A percentile compares a stretch with the other conserved stretches of the same genome.
These are phyloP conservation scores for Aplysia californica DNA, from an alignment of 1,140 invertebrate species.

Conservation along the genomic window DNA sequence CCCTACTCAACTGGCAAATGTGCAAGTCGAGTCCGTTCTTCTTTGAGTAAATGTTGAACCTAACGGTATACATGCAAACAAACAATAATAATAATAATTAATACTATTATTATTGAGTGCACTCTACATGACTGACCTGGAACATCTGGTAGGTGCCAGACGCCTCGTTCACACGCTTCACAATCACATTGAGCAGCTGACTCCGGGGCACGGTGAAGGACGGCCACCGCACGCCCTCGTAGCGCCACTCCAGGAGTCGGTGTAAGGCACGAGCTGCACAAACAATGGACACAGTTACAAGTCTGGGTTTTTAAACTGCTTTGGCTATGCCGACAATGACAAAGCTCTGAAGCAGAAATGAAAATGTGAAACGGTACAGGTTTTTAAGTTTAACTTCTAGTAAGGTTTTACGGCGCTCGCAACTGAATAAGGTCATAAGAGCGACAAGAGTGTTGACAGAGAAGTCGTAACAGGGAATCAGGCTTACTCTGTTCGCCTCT, in stretches of 20 bases:
- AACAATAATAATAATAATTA: not conserved
- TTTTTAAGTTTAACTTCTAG: not conserved
- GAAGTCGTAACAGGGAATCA: too few relatives aligned
- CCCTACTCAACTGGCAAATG: not conserved
- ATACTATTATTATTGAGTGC: not conserved
- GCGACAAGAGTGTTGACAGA: not conserved
- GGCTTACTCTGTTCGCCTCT: too few relatives aligned
- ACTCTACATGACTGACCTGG: constrained; percentile 57
- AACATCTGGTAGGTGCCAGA: constrained; percentile 71
- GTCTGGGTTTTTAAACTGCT: not conserved
- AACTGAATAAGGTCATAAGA: too few relatives aligned
- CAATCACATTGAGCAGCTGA: constrained; percentile 59
- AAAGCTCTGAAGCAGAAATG: not conserved
- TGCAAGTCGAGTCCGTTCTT: too few relatives aligned
- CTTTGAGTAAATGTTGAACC: too few relatives aligned
- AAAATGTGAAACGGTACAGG: not conserved
- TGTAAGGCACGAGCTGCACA: constrained; percentile 65
- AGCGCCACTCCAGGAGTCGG: constrained; percentile 63
- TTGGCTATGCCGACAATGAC: not conserved
- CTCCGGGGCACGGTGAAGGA: constrained; percentile 39
- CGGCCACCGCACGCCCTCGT: constrained; percentile 67
- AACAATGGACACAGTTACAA: not conserved
- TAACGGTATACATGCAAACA: not conserved
- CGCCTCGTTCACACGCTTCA: constrained; percentile 69
- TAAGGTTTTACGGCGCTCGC: too few relatives aligned